Conservation (phyloP, 2,888 invertebrate species). For the Cristatella mucedo region DNA sequence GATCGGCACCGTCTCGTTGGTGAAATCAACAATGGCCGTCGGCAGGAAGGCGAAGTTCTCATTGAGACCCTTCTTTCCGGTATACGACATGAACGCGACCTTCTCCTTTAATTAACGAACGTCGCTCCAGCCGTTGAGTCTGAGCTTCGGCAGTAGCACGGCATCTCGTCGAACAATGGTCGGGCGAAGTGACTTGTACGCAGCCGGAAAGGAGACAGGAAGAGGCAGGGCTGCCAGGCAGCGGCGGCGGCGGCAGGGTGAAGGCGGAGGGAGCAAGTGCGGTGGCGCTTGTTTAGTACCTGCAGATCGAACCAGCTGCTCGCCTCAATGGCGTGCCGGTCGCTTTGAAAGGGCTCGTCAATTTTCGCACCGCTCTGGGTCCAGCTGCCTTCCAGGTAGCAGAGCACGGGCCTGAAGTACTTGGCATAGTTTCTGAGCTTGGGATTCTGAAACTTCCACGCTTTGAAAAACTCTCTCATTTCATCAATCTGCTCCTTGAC, state of each 20-base stretch:
- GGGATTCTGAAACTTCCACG: slow-evolving; percentile 13
- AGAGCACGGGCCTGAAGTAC: slow-evolving; percentile 17
- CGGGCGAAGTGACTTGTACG: too few species aligned
- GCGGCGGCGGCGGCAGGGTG: too few species aligned
- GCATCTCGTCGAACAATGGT: too few species aligned
- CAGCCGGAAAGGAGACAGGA: too few species aligned
- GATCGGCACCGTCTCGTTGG: slow-evolving; percentile 15
- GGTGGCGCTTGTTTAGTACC: too few species aligned
- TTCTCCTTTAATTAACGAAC: slow-evolving; percentile 11
- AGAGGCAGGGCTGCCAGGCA: too few species aligned
- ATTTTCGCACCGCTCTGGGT: slow-evolving; percentile 14
- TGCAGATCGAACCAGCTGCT: slow-evolving; percentile 19
- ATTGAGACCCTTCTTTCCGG: slow-evolving; percentile 17
- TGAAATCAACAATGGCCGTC: slow-evolving; percentile 18
- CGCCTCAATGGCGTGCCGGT: slow-evolving; percentile 20
- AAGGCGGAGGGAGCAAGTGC: too few species aligned
- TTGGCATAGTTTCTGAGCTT: slow-evolving; percentile 14
- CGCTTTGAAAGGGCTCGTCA: slow-evolving; percentile 20
- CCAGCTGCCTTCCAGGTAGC: slow-evolving; percentile 20
- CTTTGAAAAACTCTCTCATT: slow-evolving; percentile 19
- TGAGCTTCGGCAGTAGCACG: too few species aligned
- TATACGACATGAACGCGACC: slow-evolving; percentile 17
- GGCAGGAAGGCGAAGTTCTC: slow-evolving; percentile 23
- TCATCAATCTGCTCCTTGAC: slow-evolving; percentile 18
- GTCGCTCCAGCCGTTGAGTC: too few species aligned